phyloP scores from a whole-genome alignment of 92 coral and sea anemone species.

The Nematostella vectensis region DNA sequence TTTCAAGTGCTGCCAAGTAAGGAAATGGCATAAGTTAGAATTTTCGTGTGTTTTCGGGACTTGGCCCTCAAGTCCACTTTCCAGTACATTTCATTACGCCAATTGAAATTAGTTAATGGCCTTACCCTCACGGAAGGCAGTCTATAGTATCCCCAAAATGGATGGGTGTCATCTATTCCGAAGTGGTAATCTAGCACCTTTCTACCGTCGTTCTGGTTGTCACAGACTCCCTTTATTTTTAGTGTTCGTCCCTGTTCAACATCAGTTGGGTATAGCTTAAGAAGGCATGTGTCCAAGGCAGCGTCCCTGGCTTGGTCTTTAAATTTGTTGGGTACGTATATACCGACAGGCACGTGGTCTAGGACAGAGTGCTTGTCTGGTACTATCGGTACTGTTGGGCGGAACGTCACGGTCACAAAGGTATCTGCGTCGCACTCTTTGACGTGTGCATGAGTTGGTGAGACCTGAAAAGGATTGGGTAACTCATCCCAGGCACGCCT shows the following conservation, averaged over 20 bases:
- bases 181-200: slow-evolving; percentile 2
- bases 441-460: neutral
- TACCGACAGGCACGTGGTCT: neutral
- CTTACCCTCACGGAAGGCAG: too few relatives aligned
- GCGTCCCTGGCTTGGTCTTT: neutral
- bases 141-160: too few relatives aligned
- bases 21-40: too few relatives aligned
- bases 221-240: slow-evolving; percentile 10
- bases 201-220: slow-evolving; percentile 3
- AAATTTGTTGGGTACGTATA: slow-evolving; percentile 3
- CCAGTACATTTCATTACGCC: too few relatives aligned
- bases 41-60: too few relatives aligned
- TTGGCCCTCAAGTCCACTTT: too few relatives aligned
- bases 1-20: too few relatives aligned
- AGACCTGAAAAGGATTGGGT: slow-evolving; percentile 3
- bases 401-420: slow-evolving; percentile 12
- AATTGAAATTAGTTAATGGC: too few relatives aligned
- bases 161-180: neutral
- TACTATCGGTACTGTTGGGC: slow-evolving; percentile 18
- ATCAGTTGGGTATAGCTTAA: slow-evolving; percentile 4
- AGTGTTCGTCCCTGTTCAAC: neutral
- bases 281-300: slow-evolving; percentile 4
- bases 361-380: neutral
- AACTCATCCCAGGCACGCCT: too few relatives aligned
- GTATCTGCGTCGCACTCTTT: slow-evolving; percentile 15